Conservation (phyloP, 2,113 vertebrate genomes). For the Caretta caretta region DNA sequence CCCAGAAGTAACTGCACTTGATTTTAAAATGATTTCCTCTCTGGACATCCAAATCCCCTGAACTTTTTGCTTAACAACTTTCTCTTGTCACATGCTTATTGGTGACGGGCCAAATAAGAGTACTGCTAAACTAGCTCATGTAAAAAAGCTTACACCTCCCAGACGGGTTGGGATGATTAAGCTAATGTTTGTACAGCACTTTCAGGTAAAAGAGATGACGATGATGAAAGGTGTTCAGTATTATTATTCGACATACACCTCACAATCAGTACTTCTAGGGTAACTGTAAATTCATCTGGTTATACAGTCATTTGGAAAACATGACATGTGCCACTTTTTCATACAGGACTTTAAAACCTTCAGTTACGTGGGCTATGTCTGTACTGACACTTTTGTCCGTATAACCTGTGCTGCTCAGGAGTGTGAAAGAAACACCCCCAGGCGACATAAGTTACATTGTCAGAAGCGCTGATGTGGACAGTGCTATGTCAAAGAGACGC, state of each 20-base stretch:
- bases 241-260: neutral
- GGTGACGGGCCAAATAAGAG: neutral
- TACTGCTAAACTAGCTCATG: neutral
- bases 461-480: no score
- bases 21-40: neutral
- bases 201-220: neutral
- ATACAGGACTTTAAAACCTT: neutral
- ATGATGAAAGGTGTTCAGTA: neutral
- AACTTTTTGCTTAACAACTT: neutral
- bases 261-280: neutral
- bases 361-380: no score
- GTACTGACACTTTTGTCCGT: no score
- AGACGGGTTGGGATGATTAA: neutral
- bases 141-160: neutral
- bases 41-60: neutral
- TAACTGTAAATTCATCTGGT: neutral
- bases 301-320: neutral
- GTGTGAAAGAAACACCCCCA: no score
- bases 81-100: neutral
- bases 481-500: no score
- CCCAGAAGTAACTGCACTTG: neutral
- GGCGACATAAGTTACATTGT: no score
- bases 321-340: neutral
- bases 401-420: no score
- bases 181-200: neutral